phyloP scores from a whole-genome alignment of 2,797 vertebrate species.

The Hirundo rustica region DNA sequence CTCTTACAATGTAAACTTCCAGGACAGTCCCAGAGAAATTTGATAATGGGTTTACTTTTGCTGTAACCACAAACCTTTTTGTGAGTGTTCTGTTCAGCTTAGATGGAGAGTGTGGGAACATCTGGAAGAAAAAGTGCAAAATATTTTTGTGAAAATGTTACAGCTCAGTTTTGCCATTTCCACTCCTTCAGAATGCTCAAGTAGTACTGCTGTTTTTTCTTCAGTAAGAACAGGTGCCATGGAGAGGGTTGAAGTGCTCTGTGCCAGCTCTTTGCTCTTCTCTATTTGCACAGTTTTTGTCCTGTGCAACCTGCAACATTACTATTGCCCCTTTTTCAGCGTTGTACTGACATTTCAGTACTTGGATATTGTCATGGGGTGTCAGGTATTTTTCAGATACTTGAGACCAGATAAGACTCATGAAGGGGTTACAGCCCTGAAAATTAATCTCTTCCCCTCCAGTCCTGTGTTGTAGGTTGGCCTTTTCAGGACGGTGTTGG shows the following conservation, averaged over 20 bases:
- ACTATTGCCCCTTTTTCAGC: neutral
- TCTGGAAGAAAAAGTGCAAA: neutral
- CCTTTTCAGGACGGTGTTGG: neutral
- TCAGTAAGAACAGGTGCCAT: neutral
- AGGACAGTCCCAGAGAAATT: neutral
- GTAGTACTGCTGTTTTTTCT: neutral
- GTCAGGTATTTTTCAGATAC: neutral
- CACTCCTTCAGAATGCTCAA: neutral
- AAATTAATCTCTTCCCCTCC: neutral
- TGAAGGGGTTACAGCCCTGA: neutral
- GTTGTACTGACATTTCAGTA: neutral
- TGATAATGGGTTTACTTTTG: conserved; percentile 1
- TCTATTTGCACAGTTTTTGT: neutral
- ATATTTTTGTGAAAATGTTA: neutral
- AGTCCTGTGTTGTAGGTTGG: neutral
- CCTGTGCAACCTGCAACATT: neutral
- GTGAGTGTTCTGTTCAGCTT: neutral
- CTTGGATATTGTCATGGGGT: neutral
- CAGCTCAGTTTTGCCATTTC: neutral
- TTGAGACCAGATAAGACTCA: neutral
- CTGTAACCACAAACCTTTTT: neutral
- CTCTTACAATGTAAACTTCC: neutral
- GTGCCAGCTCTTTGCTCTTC: neutral
- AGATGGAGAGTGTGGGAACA: neutral
- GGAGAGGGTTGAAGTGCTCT: neutral